phyloP scores from a whole-genome alignment of 2,888 invertebrate species.

The Mesorhabditis belari region DNA sequence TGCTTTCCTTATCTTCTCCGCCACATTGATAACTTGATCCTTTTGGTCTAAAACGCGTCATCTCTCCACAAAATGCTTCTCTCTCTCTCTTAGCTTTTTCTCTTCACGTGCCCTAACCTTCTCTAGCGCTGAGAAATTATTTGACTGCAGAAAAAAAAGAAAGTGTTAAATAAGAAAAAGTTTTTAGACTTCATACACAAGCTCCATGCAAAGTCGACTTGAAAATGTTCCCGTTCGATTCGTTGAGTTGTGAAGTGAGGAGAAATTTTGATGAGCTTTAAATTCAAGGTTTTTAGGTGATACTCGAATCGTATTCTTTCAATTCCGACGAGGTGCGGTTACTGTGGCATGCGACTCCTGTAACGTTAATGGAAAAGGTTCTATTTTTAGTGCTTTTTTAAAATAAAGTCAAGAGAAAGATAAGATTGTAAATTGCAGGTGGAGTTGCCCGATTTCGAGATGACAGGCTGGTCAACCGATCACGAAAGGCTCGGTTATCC shows the following conservation, averaged over 20 bases:
- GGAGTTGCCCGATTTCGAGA: conserved; percentile 52
- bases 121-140: too few species aligned
- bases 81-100: too few species aligned
- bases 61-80: too few species aligned
- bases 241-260: conserved; percentile 32
- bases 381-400: neutral
- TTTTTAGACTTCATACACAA: conserved; percentile 47
- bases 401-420: neutral
- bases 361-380: conserved; percentile 53
- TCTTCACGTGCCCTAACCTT: too few species aligned
- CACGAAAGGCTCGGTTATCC: conserved; percentile 50
- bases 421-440: conserved; percentile 26
- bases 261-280: neutral
- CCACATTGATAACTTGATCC: too few species aligned
- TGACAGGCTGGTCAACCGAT: conserved; percentile 51
- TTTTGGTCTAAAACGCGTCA: too few species aligned
- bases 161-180: too few species aligned
- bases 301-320: conserved; percentile 51
- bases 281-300: conserved; percentile 22
- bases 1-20: too few species aligned
- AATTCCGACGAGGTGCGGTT: conserved; percentile 51
- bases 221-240: conserved; percentile 53
- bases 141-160: too few species aligned
- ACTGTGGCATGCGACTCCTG: conserved; percentile 50
- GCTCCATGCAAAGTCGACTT: conserved; percentile 48